Evolutionary conservation across 2,888 invertebrate genomes (phyloP), one percentile per base, ranked within the genome.

Genomic region (Cataglyphis livida): DNA sequence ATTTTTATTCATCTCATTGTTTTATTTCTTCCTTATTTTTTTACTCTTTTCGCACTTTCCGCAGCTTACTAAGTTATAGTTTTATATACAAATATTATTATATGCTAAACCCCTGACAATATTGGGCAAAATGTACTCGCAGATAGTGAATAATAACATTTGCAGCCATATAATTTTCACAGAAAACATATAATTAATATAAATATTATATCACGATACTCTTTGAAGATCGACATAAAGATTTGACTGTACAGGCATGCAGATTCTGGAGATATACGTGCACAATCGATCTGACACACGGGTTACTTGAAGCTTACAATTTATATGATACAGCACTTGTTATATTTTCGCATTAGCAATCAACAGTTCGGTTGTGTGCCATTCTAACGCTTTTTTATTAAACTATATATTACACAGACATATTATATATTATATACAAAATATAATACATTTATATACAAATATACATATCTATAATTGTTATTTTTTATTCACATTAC

Each of bases 361-460:
- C 3, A 44, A 44, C 5, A 35, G 44, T 44, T 44, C 44, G 5
- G 0, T 15, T 44, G 44, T 44, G 44, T 44, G 44, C 18, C 15
- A 44, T 18, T 44, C 18, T 44, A 44, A 4, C 15, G 18, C 44
- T 44, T 44, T 3, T 4, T 4, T 44, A 44, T 44, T 18, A 44
- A 9, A 38, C 10, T 44, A 44, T 44, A 10, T 51, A 51, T 18
- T 48, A 18, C 18, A 48, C 6, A 48, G 18, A 18, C n/a, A 51
- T 51, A n/a, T 51, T 51, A 51, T 51, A n/a, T 51, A n/a, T n/a
- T 51, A 51, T 51, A 51, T 51, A 51, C 51, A n/a, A 51, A 51
- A 51, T 51, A 51, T 51, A 51, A 51, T 51, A 51, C n/a, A 51
- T 51, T 51, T n/a, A 51, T 51, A n/a, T 51, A 51, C n/a, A 51